Conservation (phyloP, 2,113 vertebrate genomes). For the Caranx ignobilis region DNA sequence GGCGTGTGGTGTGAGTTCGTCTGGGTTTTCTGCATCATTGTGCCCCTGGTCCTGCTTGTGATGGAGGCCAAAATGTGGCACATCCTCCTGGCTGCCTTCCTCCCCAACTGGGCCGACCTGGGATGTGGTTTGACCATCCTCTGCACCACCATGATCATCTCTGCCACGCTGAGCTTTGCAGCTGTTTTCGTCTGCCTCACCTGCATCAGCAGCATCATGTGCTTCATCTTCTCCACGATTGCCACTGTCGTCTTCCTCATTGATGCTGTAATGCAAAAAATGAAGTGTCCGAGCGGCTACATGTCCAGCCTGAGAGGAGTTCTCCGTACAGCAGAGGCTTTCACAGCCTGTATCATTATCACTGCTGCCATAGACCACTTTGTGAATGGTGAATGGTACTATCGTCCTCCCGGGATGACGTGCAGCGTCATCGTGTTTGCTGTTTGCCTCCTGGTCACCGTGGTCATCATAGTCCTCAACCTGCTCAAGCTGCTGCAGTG, state of each 20-base stretch:
- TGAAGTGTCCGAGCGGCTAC: constrained; percentile 75
- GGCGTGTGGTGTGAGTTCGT: constrained; percentile 86
- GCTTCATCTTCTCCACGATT: constrained; percentile 75
- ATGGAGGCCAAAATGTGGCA: constrained; percentile 28
- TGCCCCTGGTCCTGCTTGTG: constrained; percentile 73
- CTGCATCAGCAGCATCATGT: constrained; percentile 63
- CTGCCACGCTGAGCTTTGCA: constrained; percentile 79
- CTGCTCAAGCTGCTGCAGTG: constrained; percentile 69
- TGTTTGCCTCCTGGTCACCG: constrained; percentile 82
- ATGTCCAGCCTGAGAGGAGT: constrained; percentile 80
- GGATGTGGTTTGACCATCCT: constrained; percentile 81
- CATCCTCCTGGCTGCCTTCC: constrained; percentile 77
- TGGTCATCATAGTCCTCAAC: constrained; percentile 80
- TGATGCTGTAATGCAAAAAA: constrained; percentile 76
- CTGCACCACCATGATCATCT: constrained; percentile 76
- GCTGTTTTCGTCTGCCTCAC: constrained; percentile 38
- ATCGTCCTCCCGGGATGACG: constrained; percentile 20
- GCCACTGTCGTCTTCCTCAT: constrained; percentile 76
- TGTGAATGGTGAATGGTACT: constrained; percentile 41
- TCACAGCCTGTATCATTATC: constrained; percentile 83
- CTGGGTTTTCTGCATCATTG: constrained; percentile 82
- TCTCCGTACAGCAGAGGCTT: constrained; percentile 83
- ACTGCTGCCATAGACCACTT: background rate
- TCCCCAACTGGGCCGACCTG: constrained; percentile 86
- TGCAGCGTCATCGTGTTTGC: constrained; percentile 82